phyloP scores from a whole-genome alignment of 23 tunicate species.

The Phallusia fumigata region DNA sequence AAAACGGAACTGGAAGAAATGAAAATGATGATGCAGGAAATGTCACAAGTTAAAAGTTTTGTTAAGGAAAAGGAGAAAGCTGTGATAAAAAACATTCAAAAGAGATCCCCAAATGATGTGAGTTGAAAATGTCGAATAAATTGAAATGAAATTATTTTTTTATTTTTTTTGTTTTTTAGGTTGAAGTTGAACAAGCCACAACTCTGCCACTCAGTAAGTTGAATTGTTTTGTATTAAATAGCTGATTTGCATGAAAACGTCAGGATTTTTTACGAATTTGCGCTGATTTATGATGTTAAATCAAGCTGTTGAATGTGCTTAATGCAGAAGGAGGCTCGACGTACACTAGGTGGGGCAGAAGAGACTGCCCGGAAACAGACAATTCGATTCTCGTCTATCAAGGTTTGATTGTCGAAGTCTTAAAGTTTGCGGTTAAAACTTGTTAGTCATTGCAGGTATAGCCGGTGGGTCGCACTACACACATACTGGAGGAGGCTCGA shows the following conservation, averaged over 20 bases:
- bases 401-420: neutral
- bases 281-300: too few species aligned
- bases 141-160: too few species aligned
- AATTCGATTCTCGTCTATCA: neutral
- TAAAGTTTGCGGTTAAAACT: too few species aligned
- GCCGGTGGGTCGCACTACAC: constrained; percentile 31
- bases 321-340: neutral
- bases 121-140: too few species aligned
- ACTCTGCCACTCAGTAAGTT: neutral
- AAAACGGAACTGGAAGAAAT: neutral
- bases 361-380: neutral
- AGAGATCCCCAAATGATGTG: neutral
- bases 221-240: too few species aligned
- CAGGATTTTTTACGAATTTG: neutral
- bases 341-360: neutral
- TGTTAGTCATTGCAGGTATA: constrained; percentile 10
- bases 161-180: neutral
- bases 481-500: constrained; percentile 43
- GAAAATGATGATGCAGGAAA: neutral
- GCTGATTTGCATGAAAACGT: neutral
- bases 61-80: too few species aligned
- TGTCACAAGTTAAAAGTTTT: neutral
- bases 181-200: neutral
- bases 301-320: too few species aligned
- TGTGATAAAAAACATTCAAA: neutral